Conservation (phyloP, 2,888 invertebrate species). For the Iphiclides podalirius region DNA sequence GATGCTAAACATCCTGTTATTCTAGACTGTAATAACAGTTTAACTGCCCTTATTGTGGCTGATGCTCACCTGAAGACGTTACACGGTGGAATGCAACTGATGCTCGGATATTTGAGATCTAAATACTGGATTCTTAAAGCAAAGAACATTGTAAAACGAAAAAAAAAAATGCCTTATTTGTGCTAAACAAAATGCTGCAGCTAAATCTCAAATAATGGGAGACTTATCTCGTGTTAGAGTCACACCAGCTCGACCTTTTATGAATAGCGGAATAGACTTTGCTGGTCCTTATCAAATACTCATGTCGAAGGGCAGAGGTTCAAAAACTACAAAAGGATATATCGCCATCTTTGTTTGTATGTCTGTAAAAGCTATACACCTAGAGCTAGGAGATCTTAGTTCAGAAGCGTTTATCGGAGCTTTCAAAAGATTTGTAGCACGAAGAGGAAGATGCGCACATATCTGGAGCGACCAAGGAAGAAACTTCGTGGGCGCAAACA, state of each 20-base stretch:
- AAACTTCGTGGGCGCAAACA: slow-evolving; percentile 28
- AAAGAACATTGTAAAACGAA: slow-evolving; percentile 5
- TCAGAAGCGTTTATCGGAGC: slow-evolving; percentile 26
- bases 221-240: slow-evolving; percentile 30
- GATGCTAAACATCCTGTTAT: too few species aligned
- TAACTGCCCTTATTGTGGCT: slow-evolving; percentile 24
- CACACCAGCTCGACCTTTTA: slow-evolving; percentile 31
- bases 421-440: slow-evolving; percentile 27
- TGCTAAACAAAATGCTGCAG: slow-evolving; percentile 26
- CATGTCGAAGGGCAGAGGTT: slow-evolving; percentile 31
- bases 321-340: slow-evolving; percentile 30
- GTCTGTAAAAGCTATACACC: slow-evolving; percentile 24
- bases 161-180: slow-evolving; percentile 15
- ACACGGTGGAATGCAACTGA: slow-evolving; percentile 32
- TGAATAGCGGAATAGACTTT: slow-evolving; percentile 33
- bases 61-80: slow-evolving; percentile 33
- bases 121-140: slow-evolving; percentile 26
- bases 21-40: too few species aligned
- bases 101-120: slow-evolving; percentile 24
- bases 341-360: slow-evolving; percentile 35
- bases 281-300: slow-evolving; percentile 31
- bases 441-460: slow-evolving; percentile 29
- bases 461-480: slow-evolving; percentile 29
- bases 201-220: slow-evolving; percentile 33
- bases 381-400: slow-evolving; percentile 26